Base-by-base conservation (phyloP, 2,113 vertebrate genomes). In the Oplegnathus fasciatus region DNA sequence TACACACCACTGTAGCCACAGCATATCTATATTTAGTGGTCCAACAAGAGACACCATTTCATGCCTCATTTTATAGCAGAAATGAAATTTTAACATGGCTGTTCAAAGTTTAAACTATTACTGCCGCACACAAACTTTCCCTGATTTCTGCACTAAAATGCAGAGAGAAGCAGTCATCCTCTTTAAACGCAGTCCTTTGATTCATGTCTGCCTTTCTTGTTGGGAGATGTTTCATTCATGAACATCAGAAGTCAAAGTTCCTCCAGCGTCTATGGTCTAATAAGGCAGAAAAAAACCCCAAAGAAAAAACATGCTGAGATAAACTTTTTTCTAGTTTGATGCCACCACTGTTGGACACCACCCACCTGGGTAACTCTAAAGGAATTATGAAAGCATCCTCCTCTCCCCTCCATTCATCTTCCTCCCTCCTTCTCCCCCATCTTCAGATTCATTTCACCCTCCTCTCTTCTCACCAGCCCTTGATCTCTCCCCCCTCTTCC, bases 381-480 rank as follows among this genome's bases (percentile, higher is more conserved):
- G 75, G 22, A 84, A 79, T 91, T 54, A 87, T 90, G 73, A 83
- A 85, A 89, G 78, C 65, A 5, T 44, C 57, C 48, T 77, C 74
- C 72, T 75, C 26, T 26, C 52, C 30, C 37, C 55, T 54, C 57
- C 44, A 46, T 82, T 69, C 69, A 78, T 75, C 64, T 60, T 37
- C 50, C 55, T 30, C 42, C 65, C 20, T 69, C 28, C 11, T 37
- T 37, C 34, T 37, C 30, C 50, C 4, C 2, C 15, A 14, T 75
- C 76, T 79, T 71, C 42, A 69, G 30, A 55, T 57, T 50, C 4
- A 66, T 68, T 69, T 68, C 46, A 22, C 52, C 42, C 54, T 57
- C 62, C 58, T 42, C 17, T 61, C 50, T 30, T 72, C 54, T 68
- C 58, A 66, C 30, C 18, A 37, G 32, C 46, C 55, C 72, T 83